phyloP scores from a whole-genome alignment of 1,140 invertebrate species.

The Cherax destructor region DNA sequence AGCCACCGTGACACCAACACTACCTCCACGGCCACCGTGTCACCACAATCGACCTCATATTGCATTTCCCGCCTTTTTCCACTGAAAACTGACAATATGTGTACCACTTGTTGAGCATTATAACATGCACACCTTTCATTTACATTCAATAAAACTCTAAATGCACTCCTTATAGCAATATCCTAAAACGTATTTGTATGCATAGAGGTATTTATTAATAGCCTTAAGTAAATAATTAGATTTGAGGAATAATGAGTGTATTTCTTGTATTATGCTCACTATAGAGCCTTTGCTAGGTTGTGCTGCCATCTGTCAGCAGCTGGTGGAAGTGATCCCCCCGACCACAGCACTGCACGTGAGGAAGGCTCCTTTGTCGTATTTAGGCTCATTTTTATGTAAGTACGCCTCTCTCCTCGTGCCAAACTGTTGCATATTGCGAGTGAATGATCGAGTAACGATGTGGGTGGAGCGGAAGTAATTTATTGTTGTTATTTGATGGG shows the following conservation, averaged over 20 bases:
- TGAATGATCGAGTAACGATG: no score
- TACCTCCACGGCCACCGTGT: no score
- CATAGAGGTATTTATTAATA: no score
- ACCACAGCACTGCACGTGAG: conserved; percentile 46
- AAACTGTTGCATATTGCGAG: neutral
- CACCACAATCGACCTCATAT: no score
- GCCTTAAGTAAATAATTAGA: neutral
- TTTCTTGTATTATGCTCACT: neutral
- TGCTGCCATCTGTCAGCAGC: conserved; percentile 40
- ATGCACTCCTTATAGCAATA: no score
- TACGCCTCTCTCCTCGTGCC: neutral
- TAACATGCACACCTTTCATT: neutral
- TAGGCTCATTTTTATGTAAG: conserved; percentile 41
- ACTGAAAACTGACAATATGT: neutral
- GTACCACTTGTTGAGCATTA: neutral
- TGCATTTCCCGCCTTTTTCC: neutral
- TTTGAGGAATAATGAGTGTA: neutral
- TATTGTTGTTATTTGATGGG: neutral
- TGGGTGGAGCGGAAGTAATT: neutral
- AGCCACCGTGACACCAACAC: no score
- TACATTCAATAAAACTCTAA: neutral
- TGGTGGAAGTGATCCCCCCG: conserved; percentile 58
- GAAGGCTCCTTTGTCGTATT: conserved; percentile 10
- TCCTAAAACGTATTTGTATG: no score
- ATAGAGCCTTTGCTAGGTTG: neutral